Base-by-base conservation (phyloP, 2,797 vertebrate species). In the Meriones psammophilus region DNA sequence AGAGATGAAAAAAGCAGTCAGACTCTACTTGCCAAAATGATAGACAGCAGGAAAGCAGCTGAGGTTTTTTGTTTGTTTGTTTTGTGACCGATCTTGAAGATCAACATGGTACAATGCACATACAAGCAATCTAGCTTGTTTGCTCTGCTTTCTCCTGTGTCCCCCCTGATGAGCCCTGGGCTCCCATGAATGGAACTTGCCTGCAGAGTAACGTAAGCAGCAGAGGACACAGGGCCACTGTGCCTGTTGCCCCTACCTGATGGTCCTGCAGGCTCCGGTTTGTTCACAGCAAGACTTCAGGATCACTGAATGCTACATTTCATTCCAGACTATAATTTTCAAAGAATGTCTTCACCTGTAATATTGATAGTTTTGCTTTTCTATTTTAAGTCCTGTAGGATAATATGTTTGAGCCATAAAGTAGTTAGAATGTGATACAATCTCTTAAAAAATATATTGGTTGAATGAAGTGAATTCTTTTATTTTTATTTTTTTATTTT, bases 341-440 rank as follows among this genome's bases (percentile, higher is more conserved):
- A 94, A 94, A 94, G 91, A 74, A 10, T 20, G 3, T 7, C 36
- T 81, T 81, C 22, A 58, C 13, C 24, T 2, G 15, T 28, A 39
- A 62, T 81, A 39, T 39, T 81, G 36, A 39, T 39, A 81, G 14
- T 81, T 81, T 81, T 26, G 13, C 7, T 62, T 39, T 60, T 26
- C 60, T 39, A 62, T 77, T 66, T 66, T 77, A 7, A 22, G 56
- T 81, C 54, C 71, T 85, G 66, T 24, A 36, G n/a, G 64, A 73
- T 78, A 56, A 9, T 36, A 39, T 91, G 22, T 33, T 28, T 84
- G 18, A 60, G 76, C 42, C 50, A 56, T 77, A n/a, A 88, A 60
- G 80, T 78, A 95, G 3, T 91, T 73, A 94, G 13, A 83, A 54
- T 88, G 36, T n/a, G 30, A 77, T 83, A 30, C 7, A 62, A 39